Base-by-base conservation (phyloP, 2,113 vertebrate species). In the Proterorhinus semilunaris region DNA sequence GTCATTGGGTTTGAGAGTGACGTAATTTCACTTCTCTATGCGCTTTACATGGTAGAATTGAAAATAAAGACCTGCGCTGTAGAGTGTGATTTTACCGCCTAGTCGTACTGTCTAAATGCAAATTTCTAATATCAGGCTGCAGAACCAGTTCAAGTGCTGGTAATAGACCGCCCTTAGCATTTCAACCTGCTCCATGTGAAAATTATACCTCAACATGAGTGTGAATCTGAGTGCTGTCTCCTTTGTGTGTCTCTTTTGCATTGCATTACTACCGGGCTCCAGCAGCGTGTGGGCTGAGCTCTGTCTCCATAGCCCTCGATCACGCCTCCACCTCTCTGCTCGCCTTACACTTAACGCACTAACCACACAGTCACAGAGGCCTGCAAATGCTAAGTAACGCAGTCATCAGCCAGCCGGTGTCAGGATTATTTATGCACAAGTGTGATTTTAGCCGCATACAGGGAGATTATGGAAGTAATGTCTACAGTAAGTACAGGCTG, bases 271-370 rank as follows among this genome's bases (percentile, higher is more conserved):
- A 61, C 72, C 71, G 10, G 65, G 10, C 65, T 53, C 62, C 47
- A 74, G 62, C 64, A 54, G 47, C 65, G 69, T 52, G 77, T 80
- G 75, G 69, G 74, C 72, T 69, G 62, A 10, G 8, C 51, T 66
- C 66, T 17, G 45, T 61, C 63, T 62, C 62, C 44, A 57, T 27
- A 47, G 46, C 68, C 69, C 66, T 53, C 42, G 47, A 51, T 65
- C 67, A 45, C 42, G 5, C 58, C 65, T 49, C 51, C 13, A 9
- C 36, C 46, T 17, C 42, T 2, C 52, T 12, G 21, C 6, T 62
- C 4, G n/a, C 12, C 50, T 55, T 62, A 61, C 63, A 69, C 59
- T 63, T 46, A 17, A 0, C 68, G 67, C 64, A 71, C 68, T 55
- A 36, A 48, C 12, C 65, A 55, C 48, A 36, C 70, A 70, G 47